phyloP scores from a whole-genome alignment of 2,797 vertebrate genomes.

The Lindbergichthys nudifrons region DNA sequence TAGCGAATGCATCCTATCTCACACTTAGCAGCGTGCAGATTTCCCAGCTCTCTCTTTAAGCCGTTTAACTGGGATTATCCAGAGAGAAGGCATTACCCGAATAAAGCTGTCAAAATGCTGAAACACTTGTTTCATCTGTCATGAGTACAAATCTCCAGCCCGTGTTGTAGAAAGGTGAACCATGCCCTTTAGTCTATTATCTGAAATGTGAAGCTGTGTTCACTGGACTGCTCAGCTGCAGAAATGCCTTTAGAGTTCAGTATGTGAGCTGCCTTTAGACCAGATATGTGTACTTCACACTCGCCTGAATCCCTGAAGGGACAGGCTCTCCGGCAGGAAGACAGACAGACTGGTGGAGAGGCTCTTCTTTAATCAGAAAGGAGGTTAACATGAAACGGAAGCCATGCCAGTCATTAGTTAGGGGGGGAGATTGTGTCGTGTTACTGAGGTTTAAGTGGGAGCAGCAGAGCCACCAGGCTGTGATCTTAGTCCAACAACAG shows the following conservation, averaged over 20 bases:
- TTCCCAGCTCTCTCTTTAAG: constrained; percentile 59
- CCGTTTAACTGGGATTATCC: constrained; percentile 72
- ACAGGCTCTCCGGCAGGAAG: constrained; percentile 21
- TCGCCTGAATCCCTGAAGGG: constrained; percentile 18
- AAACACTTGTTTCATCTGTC: constrained; percentile 26
- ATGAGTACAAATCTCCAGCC: constrained; percentile 7
- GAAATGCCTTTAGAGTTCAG: constrained; percentile 11
- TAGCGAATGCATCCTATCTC: constrained; percentile 32
- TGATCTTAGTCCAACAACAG: constrained; percentile 65
- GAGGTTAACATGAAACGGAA: constrained; percentile 52
- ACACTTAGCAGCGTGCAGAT: constrained; percentile 45
- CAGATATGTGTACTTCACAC: constrained; percentile 33
- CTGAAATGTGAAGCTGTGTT: neutral
- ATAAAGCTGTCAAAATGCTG: constrained; percentile 65
- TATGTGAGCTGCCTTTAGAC: constrained; percentile 17
- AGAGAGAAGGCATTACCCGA: constrained; percentile 55
- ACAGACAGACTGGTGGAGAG: constrained; percentile 24
- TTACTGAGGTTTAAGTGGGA: constrained; percentile 44
- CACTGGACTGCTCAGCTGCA: constrained; percentile 10
- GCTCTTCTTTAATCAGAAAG: constrained; percentile 45
- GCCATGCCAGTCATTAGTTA: constrained; percentile 38
- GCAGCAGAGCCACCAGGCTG: constrained; percentile 52
- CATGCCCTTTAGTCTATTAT: neutral
- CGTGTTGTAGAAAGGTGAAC: constrained; percentile 6
- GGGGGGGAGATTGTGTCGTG: constrained; percentile 37